phyloP scores from a whole-genome alignment of 2,797 vertebrate species.

The Scolopax rusticola region DNA sequence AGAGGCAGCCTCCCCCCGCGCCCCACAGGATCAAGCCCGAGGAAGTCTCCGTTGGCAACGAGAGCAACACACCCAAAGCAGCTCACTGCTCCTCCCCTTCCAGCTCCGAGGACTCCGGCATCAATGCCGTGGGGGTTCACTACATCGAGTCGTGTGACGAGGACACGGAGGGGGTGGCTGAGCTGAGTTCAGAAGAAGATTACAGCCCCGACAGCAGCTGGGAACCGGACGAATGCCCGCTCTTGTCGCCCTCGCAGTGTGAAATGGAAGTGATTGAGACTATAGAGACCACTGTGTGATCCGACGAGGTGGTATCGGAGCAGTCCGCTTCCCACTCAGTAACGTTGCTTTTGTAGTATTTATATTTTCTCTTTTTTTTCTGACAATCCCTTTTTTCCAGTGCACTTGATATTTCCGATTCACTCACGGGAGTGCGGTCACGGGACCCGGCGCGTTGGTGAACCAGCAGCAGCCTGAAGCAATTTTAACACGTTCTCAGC shows the following conservation, averaged over 20 bases:
- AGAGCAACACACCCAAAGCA: constrained; percentile 88
- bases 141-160: constrained; percentile 94
- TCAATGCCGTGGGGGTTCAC: constrained; percentile 93
- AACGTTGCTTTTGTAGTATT: constrained; percentile 65
- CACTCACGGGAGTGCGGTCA: neutral
- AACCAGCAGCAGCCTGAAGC: constrained; percentile 53
- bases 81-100: constrained; percentile 96
- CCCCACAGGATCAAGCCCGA: constrained; percentile 67
- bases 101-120: constrained; percentile 97
- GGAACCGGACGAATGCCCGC: constrained; percentile 92
- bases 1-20: constrained; percentile 84
- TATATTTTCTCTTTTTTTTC: constrained; percentile 50
- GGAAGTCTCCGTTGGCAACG: constrained; percentile 74
- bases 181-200: constrained; percentile 86
- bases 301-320: neutral
- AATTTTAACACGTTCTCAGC: constrained; percentile 3
- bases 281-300: constrained; percentile 97
- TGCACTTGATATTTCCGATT: constrained; percentile 66
- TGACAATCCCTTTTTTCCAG: constrained; percentile 59
- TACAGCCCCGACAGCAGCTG: constrained; percentile 93
- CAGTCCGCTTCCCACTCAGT: constrained; percentile 25
- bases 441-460: neutral
- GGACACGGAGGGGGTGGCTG: constrained; percentile 86
- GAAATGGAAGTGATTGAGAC: constrained; percentile 98
- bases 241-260: constrained; percentile 94